Base-by-base conservation (phyloP, 2,888 invertebrate genomes). In the Neocrepidodera transversa region DNA sequence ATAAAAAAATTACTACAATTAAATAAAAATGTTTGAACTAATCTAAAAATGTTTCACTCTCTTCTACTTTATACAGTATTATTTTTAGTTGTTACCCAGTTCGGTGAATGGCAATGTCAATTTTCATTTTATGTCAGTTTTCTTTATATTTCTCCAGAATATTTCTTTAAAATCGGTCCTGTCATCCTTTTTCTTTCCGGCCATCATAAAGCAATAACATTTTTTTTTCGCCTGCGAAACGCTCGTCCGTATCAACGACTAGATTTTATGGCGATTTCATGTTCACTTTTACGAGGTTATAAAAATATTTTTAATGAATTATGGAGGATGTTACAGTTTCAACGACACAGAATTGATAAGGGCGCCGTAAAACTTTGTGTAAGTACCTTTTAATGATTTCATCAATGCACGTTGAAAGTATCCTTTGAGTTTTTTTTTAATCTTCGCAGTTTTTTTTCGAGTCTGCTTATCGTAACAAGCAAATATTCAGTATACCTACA, bases 301-400 rank as follows among this genome's bases (percentile, higher is more conserved):
- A 35, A 57, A 56, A 57, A 57, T 50, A 57, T 58, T 58, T 58
- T 58, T 47, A 53, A 58, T 58, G 53, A 48, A 58, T 51, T 58
- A 53, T 48, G 35, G 53, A 38, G 35, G 28, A 35, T 48, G 53
- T 48, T 58, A 48, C 53, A 52, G 38, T 28, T 53, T 48, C 47
- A 47, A 53, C 48, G 48, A 48, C 53, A 38, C 28, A 28, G 45
- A 45, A 45, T 45, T 48, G 49, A 56, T 56, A 49, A 56, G 49
- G 35, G 26, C 16, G 11, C 26, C 26, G 28, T 57, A 50, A 56
- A 56, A 56, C 49, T 10, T 23, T 18, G 18, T 50, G 23, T 50
- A 57, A 56, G 56, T 49, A 38, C 38, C 38, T 32, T 42, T 56
- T 49, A 56, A 56, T 56, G 56, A 47, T 56, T 56, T 40, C 48